Evolutionary conservation across 2,888 invertebrate genomes (phyloP).

Genomic region (Nomada lathburiana): DNA sequence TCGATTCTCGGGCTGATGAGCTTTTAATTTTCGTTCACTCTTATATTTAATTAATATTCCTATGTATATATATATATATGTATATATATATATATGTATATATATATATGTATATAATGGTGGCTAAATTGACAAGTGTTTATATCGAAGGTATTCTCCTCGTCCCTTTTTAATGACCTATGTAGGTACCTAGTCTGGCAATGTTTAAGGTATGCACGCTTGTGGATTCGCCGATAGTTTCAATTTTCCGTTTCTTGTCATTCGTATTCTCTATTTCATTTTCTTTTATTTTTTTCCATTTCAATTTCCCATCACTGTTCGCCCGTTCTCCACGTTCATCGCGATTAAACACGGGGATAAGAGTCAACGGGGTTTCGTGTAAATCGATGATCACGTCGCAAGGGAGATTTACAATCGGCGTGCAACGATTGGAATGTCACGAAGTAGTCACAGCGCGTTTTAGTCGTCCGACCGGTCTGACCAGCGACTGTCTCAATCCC

Average conservation of each 20-base stretch:
- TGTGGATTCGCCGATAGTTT: constrained; percentile 49
- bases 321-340: constrained; percentile 12
- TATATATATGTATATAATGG: constrained; percentile 68
- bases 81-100: constrained; percentile 44
- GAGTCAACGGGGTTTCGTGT: constrained; percentile 41
- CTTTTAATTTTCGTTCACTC: constrained; percentile 56
- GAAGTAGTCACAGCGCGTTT: constrained; percentile 77
- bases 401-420: constrained; percentile 40
- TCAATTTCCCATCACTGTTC: neutral
- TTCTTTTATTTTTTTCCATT: neutral
- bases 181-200: constrained; percentile 79
- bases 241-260: constrained; percentile 13
- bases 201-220: constrained; percentile 75
- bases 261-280: constrained; percentile 3
- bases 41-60: constrained; percentile 74
- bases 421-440: constrained; percentile 49
- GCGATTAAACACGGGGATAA: constrained; percentile 46
- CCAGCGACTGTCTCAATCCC: constrained; percentile 49
- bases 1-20: constrained; percentile 68
- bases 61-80: constrained; percentile 66
- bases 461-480: constrained; percentile 48
- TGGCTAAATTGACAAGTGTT: constrained; percentile 84
- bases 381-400: constrained; percentile 46
- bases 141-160: constrained; percentile 78
- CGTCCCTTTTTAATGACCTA: constrained; percentile 67